Evolutionary conservation across 2,113 vertebrate species (phyloP).

Genomic region (Tenebrosternarchus preto): DNA sequence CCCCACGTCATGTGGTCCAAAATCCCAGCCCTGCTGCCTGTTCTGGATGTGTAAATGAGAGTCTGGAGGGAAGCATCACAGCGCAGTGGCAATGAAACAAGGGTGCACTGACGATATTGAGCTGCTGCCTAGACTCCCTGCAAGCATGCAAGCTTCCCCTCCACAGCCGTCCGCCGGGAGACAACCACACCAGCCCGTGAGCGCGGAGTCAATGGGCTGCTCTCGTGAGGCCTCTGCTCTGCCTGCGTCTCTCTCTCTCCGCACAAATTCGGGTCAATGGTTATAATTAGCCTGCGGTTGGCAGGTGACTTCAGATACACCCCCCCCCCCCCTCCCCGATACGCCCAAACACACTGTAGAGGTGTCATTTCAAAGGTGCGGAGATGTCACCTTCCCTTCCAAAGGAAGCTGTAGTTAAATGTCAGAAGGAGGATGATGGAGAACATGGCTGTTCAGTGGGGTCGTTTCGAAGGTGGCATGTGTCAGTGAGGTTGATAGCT

Average conservation of each 20-base stretch:
- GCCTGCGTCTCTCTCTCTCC: slow-evolving; percentile 47
- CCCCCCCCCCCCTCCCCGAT: slow-evolving; percentile 25
- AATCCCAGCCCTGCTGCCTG: not conserved
- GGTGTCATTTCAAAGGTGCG: slow-evolving; percentile 44
- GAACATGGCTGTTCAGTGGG: not conserved
- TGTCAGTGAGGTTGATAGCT: not conserved
- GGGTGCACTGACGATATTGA: slow-evolving; percentile 2
- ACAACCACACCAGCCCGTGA: slow-evolving; percentile 39
- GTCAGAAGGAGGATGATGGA: slow-evolving; percentile 25
- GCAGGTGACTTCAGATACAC: slow-evolving; percentile 47
- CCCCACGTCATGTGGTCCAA: no score
- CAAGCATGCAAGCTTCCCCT: slow-evolving; percentile 6
- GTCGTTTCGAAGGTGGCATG: not conserved
- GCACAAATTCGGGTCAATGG: slow-evolving; percentile 41
- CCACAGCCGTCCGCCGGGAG: slow-evolving; percentile 15
- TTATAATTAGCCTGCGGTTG: slow-evolving; percentile 33
- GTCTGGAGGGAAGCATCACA: not conserved
- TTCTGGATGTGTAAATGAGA: not conserved
- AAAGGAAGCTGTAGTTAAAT: slow-evolving; percentile 28
- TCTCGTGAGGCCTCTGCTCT: slow-evolving; percentile 52
- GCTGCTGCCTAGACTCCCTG: slow-evolving; percentile 3
- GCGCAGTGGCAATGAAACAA: not conserved
- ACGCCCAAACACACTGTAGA: slow-evolving; percentile 30
- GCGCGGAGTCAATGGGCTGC: slow-evolving; percentile 20
- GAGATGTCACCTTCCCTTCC: not conserved